phyloP scores from a whole-genome alignment of 1,140 invertebrate genomes.

The Drosophila ambigua region DNA sequence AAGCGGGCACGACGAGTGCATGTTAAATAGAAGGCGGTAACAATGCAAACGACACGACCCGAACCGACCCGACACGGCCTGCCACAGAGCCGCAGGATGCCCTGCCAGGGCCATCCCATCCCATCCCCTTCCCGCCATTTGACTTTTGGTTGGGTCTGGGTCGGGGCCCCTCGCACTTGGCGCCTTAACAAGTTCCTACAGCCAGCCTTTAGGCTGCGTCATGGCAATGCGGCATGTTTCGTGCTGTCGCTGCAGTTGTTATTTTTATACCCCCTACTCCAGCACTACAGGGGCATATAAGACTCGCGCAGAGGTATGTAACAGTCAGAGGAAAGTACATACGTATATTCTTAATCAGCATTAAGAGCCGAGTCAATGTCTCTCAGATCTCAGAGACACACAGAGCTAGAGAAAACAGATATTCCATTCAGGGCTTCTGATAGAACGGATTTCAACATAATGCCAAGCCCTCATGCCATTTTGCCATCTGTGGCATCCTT shows the following conservation, averaged over 20 bases:
- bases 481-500: no score
- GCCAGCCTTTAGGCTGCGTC: conserved; percentile 56
- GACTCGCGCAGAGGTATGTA: no score
- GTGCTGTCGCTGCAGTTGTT: background rate
- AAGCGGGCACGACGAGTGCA: conserved; percentile 54
- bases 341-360: no score
- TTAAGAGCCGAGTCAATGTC: no score
- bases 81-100: background rate
- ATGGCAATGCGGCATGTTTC: conserved; percentile 44
- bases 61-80: conserved; percentile 13
- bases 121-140: background rate
- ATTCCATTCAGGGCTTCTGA: no score
- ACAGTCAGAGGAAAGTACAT: no score
- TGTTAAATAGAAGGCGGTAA: conserved; percentile 64
- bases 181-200: conserved; percentile 17
- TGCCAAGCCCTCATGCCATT: no score
- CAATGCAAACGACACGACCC: conserved; percentile 54
- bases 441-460: no score
- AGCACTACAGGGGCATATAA: no score
- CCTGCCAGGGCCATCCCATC: background rate
- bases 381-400: no score
- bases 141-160: conserved; percentile 2
- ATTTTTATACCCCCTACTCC: background rate
- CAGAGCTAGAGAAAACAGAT: no score
- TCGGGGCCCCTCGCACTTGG: conserved; percentile 26